A percentile compares a stretch with the other conserved stretches of the same genome.
Conservation (phyloP, 2,888 invertebrate species). For the Erpobdella octoculata region DNA sequence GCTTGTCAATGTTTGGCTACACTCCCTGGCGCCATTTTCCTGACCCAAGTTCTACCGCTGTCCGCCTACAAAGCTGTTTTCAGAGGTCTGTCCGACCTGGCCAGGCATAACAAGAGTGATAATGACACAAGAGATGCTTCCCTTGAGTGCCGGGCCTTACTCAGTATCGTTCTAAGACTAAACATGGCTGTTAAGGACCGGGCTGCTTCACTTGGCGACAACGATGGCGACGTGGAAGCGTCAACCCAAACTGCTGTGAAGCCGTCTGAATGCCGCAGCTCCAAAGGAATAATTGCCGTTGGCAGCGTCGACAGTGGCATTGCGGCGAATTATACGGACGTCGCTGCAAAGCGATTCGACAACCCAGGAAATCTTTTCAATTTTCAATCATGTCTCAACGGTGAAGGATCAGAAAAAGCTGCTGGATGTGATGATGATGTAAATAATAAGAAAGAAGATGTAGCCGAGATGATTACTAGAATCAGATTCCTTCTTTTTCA, state of each 20-base stretch:
- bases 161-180: neutral
- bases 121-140: too few relatives aligned
- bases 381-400: neutral
- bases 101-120: too few relatives aligned
- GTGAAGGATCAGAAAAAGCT: too few relatives aligned
- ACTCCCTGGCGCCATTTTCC: slow-evolving; percentile 15
- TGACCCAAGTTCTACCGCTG: neutral
- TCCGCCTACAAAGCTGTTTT: neutral
- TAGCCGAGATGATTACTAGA: neutral
- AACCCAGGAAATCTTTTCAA: neutral
- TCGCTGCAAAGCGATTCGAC: too few relatives aligned
- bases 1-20: neutral
- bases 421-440: too few relatives aligned
- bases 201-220: neutral
- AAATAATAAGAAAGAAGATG: too few relatives aligned
- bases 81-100: neutral
- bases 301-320: neutral
- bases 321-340: too few relatives aligned
- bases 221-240: neutral
- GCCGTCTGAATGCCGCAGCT: neutral
- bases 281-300: neutral
- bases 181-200: neutral
- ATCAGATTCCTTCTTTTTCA: slow-evolving; percentile 4
- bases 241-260: neutral
- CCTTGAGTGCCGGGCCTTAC: neutral